phyloP scores from a whole-genome alignment of 2,797 vertebrate genomes.

The Pseudomugil tenellus region DNA sequence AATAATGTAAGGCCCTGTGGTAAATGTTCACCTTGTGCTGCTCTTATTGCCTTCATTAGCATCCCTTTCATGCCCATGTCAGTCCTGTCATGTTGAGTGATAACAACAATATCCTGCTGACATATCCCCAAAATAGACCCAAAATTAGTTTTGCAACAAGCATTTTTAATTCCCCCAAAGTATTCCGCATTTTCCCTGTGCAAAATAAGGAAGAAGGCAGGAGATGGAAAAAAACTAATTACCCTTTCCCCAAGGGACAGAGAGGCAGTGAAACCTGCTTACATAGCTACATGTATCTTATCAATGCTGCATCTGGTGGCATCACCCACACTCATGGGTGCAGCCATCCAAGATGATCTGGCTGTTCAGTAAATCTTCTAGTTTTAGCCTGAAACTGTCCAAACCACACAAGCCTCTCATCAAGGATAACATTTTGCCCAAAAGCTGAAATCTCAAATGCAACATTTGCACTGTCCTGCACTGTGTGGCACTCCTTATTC shows the following conservation, averaged over 20 bases:
- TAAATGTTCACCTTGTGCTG: constrained; percentile 63
- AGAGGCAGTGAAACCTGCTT: constrained; percentile 71
- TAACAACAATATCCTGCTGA: constrained; percentile 46
- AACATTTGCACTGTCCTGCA: constrained; percentile 9
- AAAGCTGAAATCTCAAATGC: background rate
- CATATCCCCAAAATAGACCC: constrained; percentile 71
- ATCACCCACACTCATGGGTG: constrained; percentile 59
- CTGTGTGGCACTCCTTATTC: background rate
- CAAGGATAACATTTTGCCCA: constrained; percentile 2
- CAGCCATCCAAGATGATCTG: constrained; percentile 52
- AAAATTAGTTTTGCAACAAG: constrained; percentile 69
- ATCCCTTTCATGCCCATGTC: constrained; percentile 66
- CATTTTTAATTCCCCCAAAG: constrained; percentile 71
- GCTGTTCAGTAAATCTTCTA: constrained; percentile 58
- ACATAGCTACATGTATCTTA: constrained; percentile 64
- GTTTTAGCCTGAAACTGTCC: constrained; percentile 42
- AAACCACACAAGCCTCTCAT: constrained; percentile 26
- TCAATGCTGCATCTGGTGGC: constrained; percentile 65
- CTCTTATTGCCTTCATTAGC: constrained; percentile 73
- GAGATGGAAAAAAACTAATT: constrained; percentile 71
- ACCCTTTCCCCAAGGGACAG: constrained; percentile 56
- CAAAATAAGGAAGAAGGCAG: constrained; percentile 64
- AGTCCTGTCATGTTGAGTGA: constrained; percentile 53
- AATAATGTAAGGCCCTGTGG: constrained; percentile 70
- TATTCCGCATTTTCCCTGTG: constrained; percentile 60